Percentiles rank a stretch among this genome's conserved stretches.
Evolutionary conservation across 2,888 invertebrate species (phyloP).

Genomic region (Mimas tiliae): DNA sequence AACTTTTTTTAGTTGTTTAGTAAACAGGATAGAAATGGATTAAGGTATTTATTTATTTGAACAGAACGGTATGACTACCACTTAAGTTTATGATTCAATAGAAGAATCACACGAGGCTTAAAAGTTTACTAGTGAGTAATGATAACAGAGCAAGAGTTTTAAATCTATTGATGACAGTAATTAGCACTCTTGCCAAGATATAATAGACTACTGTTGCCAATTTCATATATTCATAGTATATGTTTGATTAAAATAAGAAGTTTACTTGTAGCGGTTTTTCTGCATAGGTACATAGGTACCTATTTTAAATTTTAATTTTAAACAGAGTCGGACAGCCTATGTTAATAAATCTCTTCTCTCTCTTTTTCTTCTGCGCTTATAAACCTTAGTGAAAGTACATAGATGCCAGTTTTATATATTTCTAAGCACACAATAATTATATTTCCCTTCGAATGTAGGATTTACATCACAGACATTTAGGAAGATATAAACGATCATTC

Average conservation of each 20-base stretch:
- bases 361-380: neutral
- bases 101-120: neutral
- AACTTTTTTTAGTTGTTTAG: neutral
- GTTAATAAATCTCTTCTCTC: neutral
- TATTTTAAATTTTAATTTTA: neutral
- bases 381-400: neutral
- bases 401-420: too few species aligned
- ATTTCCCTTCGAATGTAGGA: too few species aligned
- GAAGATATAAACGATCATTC: neutral
- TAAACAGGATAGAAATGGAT: neutral
- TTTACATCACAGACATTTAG: neutral
- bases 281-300: too few species aligned
- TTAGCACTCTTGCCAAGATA: slow-evolving; percentile 14
- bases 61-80: too few species aligned
- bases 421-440: too few species aligned
- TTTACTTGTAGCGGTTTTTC: too few species aligned
- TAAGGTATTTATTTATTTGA: too few species aligned
- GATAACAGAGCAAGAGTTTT: neutral
- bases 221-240: neutral
- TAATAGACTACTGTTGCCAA: slow-evolving; percentile 19
- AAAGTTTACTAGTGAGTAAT: neutral
- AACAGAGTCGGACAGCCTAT: neutral
- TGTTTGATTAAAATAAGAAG: neutral
- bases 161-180: slow-evolving; percentile 29
- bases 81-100: neutral